Percentiles rank a stretch among this genome's conserved stretches.
phyloP scores from a whole-genome alignment of 2,113 vertebrate genomes.

The Gavia stellata region DNA sequence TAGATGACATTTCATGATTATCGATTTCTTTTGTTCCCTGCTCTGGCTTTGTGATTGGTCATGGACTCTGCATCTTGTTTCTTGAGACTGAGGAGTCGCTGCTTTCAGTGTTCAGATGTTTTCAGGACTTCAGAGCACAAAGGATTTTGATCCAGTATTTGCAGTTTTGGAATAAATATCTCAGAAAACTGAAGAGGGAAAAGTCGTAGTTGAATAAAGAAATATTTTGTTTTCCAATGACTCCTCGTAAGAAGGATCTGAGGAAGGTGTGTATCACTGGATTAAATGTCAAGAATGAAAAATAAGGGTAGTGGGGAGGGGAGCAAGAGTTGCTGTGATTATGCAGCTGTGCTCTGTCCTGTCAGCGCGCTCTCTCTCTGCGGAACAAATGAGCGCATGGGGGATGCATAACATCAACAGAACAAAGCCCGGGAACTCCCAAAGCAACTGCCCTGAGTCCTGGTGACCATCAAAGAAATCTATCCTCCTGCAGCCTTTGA shows the following conservation, averaged over 20 bases:
- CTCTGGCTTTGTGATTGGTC: background rate
- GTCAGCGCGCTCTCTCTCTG: background rate
- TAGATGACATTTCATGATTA: background rate
- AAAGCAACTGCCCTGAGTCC: background rate
- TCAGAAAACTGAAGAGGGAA: background rate
- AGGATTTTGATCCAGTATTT: background rate
- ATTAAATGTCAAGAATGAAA: slow-evolving; percentile 33
- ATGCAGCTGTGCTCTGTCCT: background rate
- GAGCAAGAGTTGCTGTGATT: background rate
- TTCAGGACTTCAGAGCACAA: background rate
- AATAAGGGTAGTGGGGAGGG: background rate
- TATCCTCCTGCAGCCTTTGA: background rate
- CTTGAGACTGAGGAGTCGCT: background rate
- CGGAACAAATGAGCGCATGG: fast-evolving
- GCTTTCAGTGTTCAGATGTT: background rate
- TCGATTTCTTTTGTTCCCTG: background rate
- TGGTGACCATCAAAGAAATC: background rate
- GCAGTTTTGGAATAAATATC: background rate
- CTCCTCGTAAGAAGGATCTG: background rate
- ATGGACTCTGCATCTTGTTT: background rate
- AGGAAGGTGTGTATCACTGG: background rate
- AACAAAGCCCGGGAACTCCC: background rate
- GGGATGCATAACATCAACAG: background rate
- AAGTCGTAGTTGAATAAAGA: background rate
- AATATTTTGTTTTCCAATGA: background rate